Evolutionary conservation across 2,113 vertebrate genomes (phyloP).

Genomic region (Strix aluco): DNA sequence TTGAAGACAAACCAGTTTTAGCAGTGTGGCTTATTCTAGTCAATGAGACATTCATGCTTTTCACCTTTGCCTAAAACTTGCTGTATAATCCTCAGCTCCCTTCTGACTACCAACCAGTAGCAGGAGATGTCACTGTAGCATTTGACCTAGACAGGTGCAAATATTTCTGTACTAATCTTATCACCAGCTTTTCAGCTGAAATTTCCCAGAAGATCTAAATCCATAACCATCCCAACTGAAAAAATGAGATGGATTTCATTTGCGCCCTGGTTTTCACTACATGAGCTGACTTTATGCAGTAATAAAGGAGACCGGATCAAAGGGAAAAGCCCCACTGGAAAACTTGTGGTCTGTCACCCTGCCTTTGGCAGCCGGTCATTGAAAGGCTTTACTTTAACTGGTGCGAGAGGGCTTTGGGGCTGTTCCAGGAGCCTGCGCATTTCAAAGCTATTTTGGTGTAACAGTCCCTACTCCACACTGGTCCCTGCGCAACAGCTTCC

Average conservation of each 20-base stretch:
- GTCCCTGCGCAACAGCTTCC: background rate
- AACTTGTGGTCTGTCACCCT: background rate
- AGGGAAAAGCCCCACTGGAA: background rate
- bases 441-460: background rate
- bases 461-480: accelerated
- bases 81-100: background rate
- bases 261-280: accelerated
- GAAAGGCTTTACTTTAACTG: background rate
- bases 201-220: background rate
- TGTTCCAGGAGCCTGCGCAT: background rate
- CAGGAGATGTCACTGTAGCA: background rate
- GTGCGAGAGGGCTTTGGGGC: background rate
- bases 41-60: background rate
- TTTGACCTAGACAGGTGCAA: background rate
- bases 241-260: accelerated
- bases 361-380: background rate
- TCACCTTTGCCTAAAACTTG: background rate
- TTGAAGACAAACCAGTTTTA: background rate
- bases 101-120: background rate
- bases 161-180: background rate
- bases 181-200: background rate
- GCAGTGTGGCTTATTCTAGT: background rate
- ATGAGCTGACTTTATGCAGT: background rate
- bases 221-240: background rate
- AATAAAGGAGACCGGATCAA: background rate